Evolutionary conservation across 2,888 invertebrate species (phyloP).

Genomic region (Asteroscopus sphinx): DNA sequence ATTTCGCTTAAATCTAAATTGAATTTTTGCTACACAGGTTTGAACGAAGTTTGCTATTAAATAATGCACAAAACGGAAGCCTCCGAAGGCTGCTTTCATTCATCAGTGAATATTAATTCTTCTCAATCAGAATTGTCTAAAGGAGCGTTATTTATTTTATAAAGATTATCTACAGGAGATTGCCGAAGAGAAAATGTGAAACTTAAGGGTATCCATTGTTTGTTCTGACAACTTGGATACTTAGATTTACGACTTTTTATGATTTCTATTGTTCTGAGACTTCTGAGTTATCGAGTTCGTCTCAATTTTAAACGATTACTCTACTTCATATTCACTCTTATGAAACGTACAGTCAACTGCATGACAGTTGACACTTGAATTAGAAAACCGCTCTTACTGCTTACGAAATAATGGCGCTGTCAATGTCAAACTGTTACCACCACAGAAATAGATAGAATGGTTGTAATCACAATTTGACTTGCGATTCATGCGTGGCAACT

Average conservation of each 20-base stretch:
- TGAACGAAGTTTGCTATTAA: constrained; percentile 53
- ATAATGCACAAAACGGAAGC: constrained; percentile 56
- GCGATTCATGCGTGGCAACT: no score
- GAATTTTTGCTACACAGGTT: constrained; percentile 49
- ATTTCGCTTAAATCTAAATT: constrained; percentile 55
- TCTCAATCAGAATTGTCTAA: constrained; percentile 44
- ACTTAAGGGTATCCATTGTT: constrained; percentile 33
- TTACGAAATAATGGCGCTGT: no score
- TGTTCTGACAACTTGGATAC: constrained; percentile 24
- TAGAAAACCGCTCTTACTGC: no score
- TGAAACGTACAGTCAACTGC: no score
- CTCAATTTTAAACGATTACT: not conserved
- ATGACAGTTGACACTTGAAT: no score
- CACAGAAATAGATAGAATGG: no score
- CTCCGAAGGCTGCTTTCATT: constrained; percentile 54
- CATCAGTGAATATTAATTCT: constrained; percentile 61
- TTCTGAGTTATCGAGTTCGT: not conserved
- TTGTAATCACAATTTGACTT: no score
- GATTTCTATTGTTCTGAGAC: constrained; percentile 9
- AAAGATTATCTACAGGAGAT: constrained; percentile 49
- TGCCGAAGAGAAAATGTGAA: constrained; percentile 31
- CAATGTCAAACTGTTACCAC: no score
- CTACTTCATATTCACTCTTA: not conserved
- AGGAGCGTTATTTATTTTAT: constrained; percentile 54
- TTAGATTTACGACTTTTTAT: constrained; percentile 36